Evolutionary conservation across 2,888 invertebrate genomes (phyloP), one percentile per base, ranked within the genome.

Genomic region (Leptinotarsa peninsularis): DNA sequence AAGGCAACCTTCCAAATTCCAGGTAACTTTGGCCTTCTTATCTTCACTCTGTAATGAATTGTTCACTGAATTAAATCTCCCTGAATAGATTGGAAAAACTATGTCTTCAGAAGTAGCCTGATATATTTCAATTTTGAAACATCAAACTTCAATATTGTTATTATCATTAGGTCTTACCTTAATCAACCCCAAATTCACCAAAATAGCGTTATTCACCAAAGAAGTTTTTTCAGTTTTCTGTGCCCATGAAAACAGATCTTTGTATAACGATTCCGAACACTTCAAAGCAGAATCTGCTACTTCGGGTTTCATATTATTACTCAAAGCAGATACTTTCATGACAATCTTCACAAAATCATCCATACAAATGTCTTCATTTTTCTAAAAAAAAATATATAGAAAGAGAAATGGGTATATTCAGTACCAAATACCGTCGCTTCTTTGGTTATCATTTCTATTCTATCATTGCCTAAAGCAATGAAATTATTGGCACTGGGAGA

Each of bases 141-240:
- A n/a, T 14, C 52, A 52, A 17, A n/a, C n/a, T 52, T 1, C 7
- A 13, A 2, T n/a, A 4, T 14, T 23, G 13, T 18, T 52, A 2
- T 68, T 18, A 27, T 7, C 4, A 4, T 54, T 4, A 3, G 4
- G 43, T 80, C 83, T 83, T 87, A 94, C 95, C 91, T 95, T 95
- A 58, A 95, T 91, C 4, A 95, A 88, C 1, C 92, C 93, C 17
- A 95, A 87, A 69, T 92, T 91, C 0, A 93, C 90, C 23, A 95
- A 88, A 81, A 95, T 85, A 5, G 90, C 87, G 85, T 95, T 94
- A 50, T 93, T 92, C 5, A 93, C 88, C 21, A 89, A 81, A 80
- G 93, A 90, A 7, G 89, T 84, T 77, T 90, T 87, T 33, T 90
- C 88, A 18, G 88, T 88, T 58, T 89, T 86, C 75, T 90, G 82